A percentile compares a stretch with the other conserved stretches of the same genome.
phyloP scores from a whole-genome alignment of 2,888 invertebrate genomes.

The Colostygia pectinataria region DNA sequence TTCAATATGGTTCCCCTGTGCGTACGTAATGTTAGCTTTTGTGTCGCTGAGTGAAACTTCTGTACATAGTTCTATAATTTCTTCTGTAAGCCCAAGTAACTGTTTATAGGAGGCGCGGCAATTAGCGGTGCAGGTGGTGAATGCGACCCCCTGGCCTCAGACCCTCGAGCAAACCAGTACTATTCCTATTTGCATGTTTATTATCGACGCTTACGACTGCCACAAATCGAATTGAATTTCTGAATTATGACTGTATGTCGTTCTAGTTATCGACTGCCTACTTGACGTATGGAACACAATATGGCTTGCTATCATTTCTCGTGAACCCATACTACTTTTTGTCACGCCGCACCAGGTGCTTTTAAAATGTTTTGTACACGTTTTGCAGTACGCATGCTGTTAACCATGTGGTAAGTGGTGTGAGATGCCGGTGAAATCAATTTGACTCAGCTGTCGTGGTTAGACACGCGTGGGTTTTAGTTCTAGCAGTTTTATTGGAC shows the following conservation, averaged over 20 bases:
- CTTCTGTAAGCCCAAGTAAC: slow-evolving; percentile 46
- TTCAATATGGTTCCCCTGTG: no score
- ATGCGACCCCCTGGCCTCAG: slow-evolving; percentile 70
- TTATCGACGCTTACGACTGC: slow-evolving; percentile 55
- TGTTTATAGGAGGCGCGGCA: slow-evolving; percentile 73
- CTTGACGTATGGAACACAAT: slow-evolving; percentile 35
- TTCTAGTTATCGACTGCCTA: slow-evolving; percentile 40
- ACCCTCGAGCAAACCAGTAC: slow-evolving; percentile 39
- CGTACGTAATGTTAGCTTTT: not conserved
- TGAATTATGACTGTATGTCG: slow-evolving; percentile 44
- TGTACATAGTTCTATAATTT: not conserved
- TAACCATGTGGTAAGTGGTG: slow-evolving; percentile 40
- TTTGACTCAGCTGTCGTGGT: slow-evolving; percentile 42
- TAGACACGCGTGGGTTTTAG: slow-evolving; percentile 21
- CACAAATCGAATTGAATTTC: slow-evolving; percentile 45
- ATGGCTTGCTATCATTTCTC: slow-evolving; percentile 47
- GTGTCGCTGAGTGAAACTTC: slow-evolving; percentile 5
- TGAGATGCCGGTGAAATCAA: slow-evolving; percentile 42
- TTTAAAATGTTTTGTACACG: slow-evolving; percentile 29
- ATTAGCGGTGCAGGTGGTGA: slow-evolving; percentile 78
- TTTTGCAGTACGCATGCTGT: slow-evolving; percentile 35
- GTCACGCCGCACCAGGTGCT: slow-evolving; percentile 21
- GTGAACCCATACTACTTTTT: slow-evolving; percentile 6
- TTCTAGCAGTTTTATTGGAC: slow-evolving; percentile 4
- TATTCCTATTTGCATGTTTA: slow-evolving; percentile 65